Base-by-base conservation (phyloP, 2,888 invertebrate species). In the Drosophila mayaguana region DNA sequence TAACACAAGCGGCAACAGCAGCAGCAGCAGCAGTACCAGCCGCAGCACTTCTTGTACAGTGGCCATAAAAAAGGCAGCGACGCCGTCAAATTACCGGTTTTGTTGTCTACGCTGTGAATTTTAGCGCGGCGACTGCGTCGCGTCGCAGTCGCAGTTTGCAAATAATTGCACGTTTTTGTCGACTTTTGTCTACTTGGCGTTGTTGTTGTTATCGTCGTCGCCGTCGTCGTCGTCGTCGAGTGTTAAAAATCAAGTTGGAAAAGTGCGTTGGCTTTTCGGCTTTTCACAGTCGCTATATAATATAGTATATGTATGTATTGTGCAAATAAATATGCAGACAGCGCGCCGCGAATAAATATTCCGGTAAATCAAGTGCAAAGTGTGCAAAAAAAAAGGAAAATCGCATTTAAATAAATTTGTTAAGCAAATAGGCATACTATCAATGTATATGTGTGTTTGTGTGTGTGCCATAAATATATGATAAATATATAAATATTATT, bases 71-170 rank as follows among this genome's bases (percentile, higher is more conserved):
- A 36, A 75, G 63, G 63, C 78, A 68, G 63, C 69, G 63, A 62
- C 66, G 78, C 32, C 64, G 32, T 71, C 72, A 79, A 86, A 81
- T 83, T 89, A 86, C 86, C 89, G 89, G 89, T 86, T 86, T 86
- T 79, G 66, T 75, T 86, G 56, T 69, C 63, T 65, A 62, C 57
- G 57, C 79, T 79, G 84, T 76, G 85, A 83, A 79, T 78, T 87
- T 87, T 73, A 56, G 67, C 81, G 80, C 83, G 77, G 59, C 67
- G 64, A 62, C 76, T 75, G 65, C 64, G 71, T 59, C 55, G 72
- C 72, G 53, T 55, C 55, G 25, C 54, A 28, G 28, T 67, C 66
- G 64, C 78, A 54, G 77, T 40, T 53, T 72, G 76, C 79, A 78
- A 80, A 81, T 79, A 79, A 82, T 79, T 80, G 82, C 73, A 79